Conservation (phyloP, 2,797 vertebrate genomes). For the Apogon talboti region DNA sequence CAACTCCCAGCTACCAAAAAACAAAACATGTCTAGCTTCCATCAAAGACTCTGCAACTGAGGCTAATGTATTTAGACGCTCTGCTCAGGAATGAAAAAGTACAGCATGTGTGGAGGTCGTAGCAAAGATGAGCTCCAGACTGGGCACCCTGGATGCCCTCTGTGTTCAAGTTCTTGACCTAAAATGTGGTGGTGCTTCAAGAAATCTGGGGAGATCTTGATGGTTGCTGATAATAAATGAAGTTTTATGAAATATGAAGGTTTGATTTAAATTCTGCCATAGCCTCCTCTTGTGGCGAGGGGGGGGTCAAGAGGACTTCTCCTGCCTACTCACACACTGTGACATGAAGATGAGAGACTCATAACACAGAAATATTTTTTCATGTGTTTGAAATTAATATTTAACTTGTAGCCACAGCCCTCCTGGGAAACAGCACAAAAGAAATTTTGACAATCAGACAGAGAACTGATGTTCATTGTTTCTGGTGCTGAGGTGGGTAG, state of each 20-base stretch:
- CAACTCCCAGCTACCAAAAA: slow-evolving; percentile 55
- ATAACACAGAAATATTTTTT: slow-evolving; percentile 66
- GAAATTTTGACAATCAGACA: slow-evolving; percentile 80
- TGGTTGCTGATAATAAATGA: slow-evolving; percentile 37
- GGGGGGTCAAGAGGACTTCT: slow-evolving; percentile 22
- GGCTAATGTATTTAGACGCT: slow-evolving; percentile 52
- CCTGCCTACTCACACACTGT: slow-evolving; percentile 80
- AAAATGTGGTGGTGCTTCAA: slow-evolving; percentile 40
- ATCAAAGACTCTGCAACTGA: slow-evolving; percentile 60
- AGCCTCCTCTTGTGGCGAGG: slow-evolving; percentile 29
- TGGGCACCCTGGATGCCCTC: slow-evolving; percentile 16
- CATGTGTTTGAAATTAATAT: slow-evolving; percentile 61
- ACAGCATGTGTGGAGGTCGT: slow-evolving; percentile 41
- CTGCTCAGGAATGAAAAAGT: slow-evolving; percentile 68
- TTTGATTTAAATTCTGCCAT: slow-evolving; percentile 19
- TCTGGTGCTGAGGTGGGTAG: slow-evolving; percentile 56
- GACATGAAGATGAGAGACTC: slow-evolving; percentile 69
- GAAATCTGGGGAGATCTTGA: slow-evolving; percentile 44
- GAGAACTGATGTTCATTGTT: slow-evolving; percentile 59
- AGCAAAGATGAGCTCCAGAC: slow-evolving; percentile 43
- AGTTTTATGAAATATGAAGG: slow-evolving; percentile 48
- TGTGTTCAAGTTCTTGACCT: slow-evolving; percentile 24
- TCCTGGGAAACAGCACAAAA: slow-evolving; percentile 78
- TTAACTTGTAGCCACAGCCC: slow-evolving; percentile 63
- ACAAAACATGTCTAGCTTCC: slow-evolving; percentile 54